Percentiles rank a stretch among this genome's conserved stretches.
Conservation (phyloP, 2,113 vertebrate species). For the Trogon melanurus region DNA sequence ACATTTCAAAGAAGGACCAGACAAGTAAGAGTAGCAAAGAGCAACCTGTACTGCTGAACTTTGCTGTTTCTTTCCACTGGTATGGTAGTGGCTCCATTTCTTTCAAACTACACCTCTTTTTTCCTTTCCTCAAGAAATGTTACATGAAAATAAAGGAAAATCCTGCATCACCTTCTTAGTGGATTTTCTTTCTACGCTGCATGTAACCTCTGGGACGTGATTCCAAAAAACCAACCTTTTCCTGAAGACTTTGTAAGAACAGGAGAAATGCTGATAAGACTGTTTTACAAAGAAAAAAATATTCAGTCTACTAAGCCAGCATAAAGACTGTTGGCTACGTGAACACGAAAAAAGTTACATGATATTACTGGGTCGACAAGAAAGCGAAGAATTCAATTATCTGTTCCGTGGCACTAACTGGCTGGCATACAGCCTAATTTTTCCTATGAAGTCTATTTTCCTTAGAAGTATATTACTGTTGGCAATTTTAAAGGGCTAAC, state of each 20-base stretch:
- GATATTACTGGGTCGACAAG: not conserved
- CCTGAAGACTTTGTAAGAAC: not conserved
- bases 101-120: not conserved
- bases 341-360: not conserved
- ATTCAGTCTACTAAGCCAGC: not conserved
- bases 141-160: not conserved
- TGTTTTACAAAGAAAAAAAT: not conserved
- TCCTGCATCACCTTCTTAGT: not conserved
- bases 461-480: not conserved
- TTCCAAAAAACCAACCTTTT: not conserved
- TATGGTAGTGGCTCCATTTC: not conserved
- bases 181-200: not conserved
- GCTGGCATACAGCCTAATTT: not conserved
- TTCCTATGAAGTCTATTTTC: constrained; percentile 6
- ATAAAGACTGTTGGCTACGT: not conserved
- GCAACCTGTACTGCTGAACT: not conserved
- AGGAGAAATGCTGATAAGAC: not conserved
- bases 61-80: not conserved
- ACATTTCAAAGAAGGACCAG: not conserved
- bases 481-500: not conserved
- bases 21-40: not conserved
- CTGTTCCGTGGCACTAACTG: not conserved
- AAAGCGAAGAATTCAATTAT: constrained; percentile 2
- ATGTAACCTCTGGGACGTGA: not conserved
- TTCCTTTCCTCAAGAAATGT: not conserved